Conservation (phyloP, 1,140 invertebrate species). For the Drosophila obscura region DNA sequence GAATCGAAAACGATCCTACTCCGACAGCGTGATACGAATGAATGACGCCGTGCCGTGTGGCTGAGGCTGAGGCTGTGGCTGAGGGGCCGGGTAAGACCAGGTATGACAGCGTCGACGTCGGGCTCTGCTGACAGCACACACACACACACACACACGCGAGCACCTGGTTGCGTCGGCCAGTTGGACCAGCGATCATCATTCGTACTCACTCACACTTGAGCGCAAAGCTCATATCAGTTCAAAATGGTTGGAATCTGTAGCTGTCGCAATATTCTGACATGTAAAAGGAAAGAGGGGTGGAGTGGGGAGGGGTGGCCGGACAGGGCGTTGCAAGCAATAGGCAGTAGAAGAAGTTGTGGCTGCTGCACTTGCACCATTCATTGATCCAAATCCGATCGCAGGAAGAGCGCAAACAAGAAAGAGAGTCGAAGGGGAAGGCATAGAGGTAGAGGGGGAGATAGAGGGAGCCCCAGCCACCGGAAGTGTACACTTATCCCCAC, state of each 20-base stretch:
- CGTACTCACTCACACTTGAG: constrained; percentile 26
- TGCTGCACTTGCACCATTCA: constrained; percentile 19
- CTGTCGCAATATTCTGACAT: constrained; percentile 76
- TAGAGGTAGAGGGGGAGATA: background rate
- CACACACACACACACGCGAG: constrained; percentile 17
- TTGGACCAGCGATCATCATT: constrained; percentile 43
- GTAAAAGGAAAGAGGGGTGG: background rate
- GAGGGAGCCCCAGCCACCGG: constrained; percentile 48
- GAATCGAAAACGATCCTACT: constrained; percentile 79
- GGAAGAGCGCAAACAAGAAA: constrained; percentile 44
- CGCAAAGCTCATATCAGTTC: constrained; percentile 59
- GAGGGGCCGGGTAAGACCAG: constrained; percentile 47
- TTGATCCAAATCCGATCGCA: constrained; percentile 36
- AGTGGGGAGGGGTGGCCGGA: constrained; percentile 26
- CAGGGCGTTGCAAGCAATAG: constrained; percentile 46
- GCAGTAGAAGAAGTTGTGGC: constrained; percentile 21
- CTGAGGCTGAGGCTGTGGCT: constrained; percentile 16
- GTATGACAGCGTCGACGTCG: constrained; percentile 64
- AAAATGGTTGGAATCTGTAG: constrained; percentile 78
- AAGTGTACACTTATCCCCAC: constrained; percentile 72
- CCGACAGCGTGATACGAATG: constrained; percentile 79
- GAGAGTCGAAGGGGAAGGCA: constrained; percentile 28
- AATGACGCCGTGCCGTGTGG: constrained; percentile 46
- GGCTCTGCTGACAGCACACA: constrained; percentile 37
- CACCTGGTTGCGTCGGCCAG: constrained; percentile 57